Evolutionary conservation across 2,888 invertebrate genomes (phyloP), one percentile per base, ranked within the genome.

Genomic region (Tachystola acroxantha): DNA sequence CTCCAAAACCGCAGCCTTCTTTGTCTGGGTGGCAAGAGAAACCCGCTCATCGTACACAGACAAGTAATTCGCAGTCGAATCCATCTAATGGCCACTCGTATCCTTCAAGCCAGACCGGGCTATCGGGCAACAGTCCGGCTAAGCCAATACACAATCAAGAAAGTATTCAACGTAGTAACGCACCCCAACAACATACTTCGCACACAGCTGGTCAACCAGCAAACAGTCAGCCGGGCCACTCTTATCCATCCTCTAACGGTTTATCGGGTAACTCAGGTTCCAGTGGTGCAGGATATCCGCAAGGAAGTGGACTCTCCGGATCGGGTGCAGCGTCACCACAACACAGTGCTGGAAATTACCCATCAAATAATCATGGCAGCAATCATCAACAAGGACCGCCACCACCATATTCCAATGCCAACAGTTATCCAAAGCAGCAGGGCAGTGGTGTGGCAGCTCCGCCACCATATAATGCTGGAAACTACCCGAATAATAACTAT

Each of bases 21-120:
- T 48, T 80, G 10, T 78, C 55, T 49, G 84, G 76, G 43, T 86
- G 86, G 85, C 84, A 85, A 57, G 76, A 80, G 59, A 27, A 66
- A 54, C 48, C 79, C 19, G 64, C 63, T 10, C 71, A 65, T 43
- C 69, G 68, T 42, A 58, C 66, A 2, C 69, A 57, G 11, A 57
- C 75, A 7, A 61, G 64, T 42, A 71, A 74, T 46, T 58, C 75
- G 4, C 72, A 74, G 46, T 58, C 75, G 4, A 73, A 70, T 10
- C 34, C 39, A 6, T 35, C 25, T 6, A 37, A 38, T 33, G 33
- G 39, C 6, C 55, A 51, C 36, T 53, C 55, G 9, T 55, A 55
- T 32, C 52, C 56, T n/a, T 46, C 52, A 4, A 54, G 52, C 36
- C 41, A 55, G 30, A 51, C 51, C 9, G 51, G 54, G n/a, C 30